phyloP scores from a whole-genome alignment of 2,113 vertebrate genomes.

The Megalops atlanticus region DNA sequence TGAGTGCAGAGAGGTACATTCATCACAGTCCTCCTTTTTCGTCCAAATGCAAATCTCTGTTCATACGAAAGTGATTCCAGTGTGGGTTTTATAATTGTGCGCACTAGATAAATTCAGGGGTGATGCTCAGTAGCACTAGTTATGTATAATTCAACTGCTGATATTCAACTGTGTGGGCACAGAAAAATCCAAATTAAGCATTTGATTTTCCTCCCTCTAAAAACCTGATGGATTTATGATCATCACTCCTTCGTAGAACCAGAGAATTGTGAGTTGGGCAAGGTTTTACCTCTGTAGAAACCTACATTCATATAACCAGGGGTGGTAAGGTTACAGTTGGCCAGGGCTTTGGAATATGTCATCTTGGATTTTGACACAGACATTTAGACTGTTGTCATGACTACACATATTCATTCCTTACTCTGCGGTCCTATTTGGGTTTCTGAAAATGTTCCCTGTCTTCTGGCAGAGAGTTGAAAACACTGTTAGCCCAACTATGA shows the following conservation, averaged over 20 bases:
- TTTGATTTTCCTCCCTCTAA: neutral
- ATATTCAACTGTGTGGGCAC: neutral
- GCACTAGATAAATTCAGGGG: neutral
- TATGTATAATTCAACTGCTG: neutral
- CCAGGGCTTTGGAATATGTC: neutral
- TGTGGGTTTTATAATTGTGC: neutral
- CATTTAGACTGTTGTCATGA: slow-evolving; percentile 6
- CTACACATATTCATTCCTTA: neutral
- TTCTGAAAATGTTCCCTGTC: neutral
- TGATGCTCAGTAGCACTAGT: neutral
- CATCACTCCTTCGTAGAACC: neutral
- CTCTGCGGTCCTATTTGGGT: neutral
- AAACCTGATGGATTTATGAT: neutral
- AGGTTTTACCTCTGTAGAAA: neutral
- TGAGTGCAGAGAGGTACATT: neutral
- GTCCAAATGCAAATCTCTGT: neutral
- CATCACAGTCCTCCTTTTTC: neutral
- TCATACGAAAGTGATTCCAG: neutral
- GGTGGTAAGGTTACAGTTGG: neutral
- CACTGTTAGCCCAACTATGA: neutral
- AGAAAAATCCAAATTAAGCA: neutral
- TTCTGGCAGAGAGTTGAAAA: neutral
- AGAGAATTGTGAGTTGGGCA: neutral
- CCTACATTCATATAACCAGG: neutral
- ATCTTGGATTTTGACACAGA: neutral